These are phyloP conservation scores for Ciconia boyciana DNA, from an alignment of 2,113 vertebrate genomes.

Conservation along the genomic window DNA sequence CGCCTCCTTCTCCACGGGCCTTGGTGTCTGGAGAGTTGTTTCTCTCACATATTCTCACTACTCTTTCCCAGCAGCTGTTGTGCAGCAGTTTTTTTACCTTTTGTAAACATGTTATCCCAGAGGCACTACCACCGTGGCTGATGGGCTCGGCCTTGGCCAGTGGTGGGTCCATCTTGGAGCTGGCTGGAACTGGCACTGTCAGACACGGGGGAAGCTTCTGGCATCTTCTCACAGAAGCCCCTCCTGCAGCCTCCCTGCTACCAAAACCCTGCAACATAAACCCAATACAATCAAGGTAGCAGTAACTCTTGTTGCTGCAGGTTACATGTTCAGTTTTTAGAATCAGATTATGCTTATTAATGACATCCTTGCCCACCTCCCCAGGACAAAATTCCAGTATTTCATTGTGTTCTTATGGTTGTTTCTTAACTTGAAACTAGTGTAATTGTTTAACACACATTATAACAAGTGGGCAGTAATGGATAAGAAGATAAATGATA, in stretches of 20 bases:
- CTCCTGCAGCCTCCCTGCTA: accelerated
- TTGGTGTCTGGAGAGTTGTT: background rate
- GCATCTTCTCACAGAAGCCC: background rate
- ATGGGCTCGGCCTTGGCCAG: background rate
- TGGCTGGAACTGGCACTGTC: background rate
- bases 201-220: background rate
- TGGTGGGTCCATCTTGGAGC: accelerated
- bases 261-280: background rate
- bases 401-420: background rate
- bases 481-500: background rate
- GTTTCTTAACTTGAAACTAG: background rate
- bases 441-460: background rate
- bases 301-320: background rate
- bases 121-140: accelerated
- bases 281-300: background rate
- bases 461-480: background rate
- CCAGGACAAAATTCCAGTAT: background rate
- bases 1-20: background rate
- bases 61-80: background rate
- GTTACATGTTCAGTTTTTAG: background rate
- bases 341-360: background rate
- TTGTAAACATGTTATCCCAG: background rate
- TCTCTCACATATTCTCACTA: background rate
- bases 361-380: background rate
- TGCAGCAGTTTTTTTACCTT: background rate